Evolutionary conservation across 1,140 invertebrate genomes (phyloP).

Genomic region (Eurosta solidaginis): DNA sequence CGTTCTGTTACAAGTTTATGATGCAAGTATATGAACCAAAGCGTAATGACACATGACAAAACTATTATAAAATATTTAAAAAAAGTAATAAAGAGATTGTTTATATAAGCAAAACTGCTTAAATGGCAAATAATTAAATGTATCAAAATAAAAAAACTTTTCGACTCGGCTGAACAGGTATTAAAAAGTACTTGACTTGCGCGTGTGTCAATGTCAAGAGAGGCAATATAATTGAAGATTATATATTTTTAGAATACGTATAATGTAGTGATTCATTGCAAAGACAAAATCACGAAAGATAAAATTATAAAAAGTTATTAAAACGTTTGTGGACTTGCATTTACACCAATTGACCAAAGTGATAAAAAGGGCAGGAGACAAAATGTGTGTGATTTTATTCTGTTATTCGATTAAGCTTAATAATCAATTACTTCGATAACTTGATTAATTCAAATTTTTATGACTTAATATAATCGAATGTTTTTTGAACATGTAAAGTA

Average conservation of each 20-base stretch:
- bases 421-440: no score
- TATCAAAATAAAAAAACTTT: not conserved
- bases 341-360: not conserved
- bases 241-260: not conserved
- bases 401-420: no score
- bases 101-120: no score
- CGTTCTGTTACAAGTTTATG: no score
- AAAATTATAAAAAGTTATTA: not conserved
- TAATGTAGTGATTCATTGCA: not conserved
- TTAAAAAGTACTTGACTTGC: not conserved
- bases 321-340: conserved; percentile 1
- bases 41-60: no score
- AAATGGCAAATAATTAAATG: not conserved
- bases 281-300: not conserved
- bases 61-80: no score
- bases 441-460: no score
- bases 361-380: not conserved
- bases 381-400: not conserved
- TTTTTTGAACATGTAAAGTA: no score
- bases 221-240: not conserved
- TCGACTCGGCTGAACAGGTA: no score
- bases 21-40: no score
- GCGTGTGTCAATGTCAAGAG: conserved; percentile 1
- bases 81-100: no score
- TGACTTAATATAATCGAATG: no score